Percentiles rank a stretch among this genome's conserved stretches.
Conservation (phyloP, 2,797 vertebrate species). For the Phoxinus dragarum region DNA sequence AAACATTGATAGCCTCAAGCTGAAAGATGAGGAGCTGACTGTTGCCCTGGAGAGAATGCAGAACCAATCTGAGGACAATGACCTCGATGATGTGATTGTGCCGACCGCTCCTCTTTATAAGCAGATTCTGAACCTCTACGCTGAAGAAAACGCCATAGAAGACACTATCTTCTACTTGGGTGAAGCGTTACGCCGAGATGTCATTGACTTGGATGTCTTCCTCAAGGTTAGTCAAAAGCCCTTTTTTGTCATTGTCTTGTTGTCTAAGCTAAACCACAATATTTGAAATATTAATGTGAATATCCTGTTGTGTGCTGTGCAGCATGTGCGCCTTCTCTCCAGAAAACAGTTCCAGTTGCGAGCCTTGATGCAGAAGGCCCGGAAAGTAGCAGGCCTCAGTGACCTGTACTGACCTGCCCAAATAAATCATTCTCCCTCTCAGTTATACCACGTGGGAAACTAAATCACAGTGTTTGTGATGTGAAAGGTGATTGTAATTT, state of each 20-base stretch:
- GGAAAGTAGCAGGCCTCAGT: conserved; percentile 96
- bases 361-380: conserved; percentile 98
- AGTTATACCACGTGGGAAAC: not conserved
- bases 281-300: not conserved
- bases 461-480: conserved; percentile 12
- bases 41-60: conserved; percentile 97
- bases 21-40: conserved; percentile 96
- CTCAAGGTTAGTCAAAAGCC: conserved; percentile 84
- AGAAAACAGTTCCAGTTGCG: conserved; percentile 99
- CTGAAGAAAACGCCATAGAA: conserved; percentile 98
- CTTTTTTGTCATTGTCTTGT: not conserved
- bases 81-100: conserved; percentile 97
- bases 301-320: conserved; percentile 34
- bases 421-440: conserved; percentile 17
- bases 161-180: conserved; percentile 99
- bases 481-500: not conserved
- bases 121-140: conserved; percentile 97
- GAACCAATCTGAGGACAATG: conserved; percentile 95
- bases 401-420: conserved; percentile 91
- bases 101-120: conserved; percentile 97
- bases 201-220: conserved; percentile 98
- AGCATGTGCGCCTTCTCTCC: conserved; percentile 96
- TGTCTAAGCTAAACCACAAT: conserved; percentile 9
- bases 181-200: conserved; percentile 92
- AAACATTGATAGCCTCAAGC: conserved; percentile 94